Evolutionary conservation across 2,797 vertebrate species (phyloP).

Genomic region (Microctenopoma stevenorrisi): DNA sequence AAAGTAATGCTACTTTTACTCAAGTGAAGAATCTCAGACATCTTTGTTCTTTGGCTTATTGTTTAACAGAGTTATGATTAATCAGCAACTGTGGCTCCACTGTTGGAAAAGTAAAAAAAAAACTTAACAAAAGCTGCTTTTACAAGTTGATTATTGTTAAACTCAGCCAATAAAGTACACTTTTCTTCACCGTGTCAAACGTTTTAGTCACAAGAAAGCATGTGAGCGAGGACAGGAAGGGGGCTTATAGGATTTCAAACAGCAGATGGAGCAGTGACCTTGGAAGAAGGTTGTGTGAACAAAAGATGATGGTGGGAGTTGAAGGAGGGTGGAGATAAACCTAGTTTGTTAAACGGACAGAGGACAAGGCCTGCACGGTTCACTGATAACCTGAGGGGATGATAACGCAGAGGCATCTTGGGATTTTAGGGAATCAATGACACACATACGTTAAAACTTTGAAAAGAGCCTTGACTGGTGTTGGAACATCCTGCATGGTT

Average conservation of each 20-base stretch:
- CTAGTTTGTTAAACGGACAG: conserved; percentile 27
- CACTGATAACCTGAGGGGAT: conserved; percentile 35
- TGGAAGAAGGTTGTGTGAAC: conserved; percentile 70
- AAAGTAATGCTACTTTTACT: background rate
- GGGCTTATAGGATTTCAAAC: conserved; percentile 9
- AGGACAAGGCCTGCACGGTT: conserved; percentile 19
- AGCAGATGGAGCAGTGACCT: conserved; percentile 71
- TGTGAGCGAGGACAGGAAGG: background rate
- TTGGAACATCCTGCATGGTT: conserved; percentile 16
- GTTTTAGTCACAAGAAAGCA: no score
- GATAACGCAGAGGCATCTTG: background rate
- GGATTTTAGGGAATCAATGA: conserved; percentile 3
- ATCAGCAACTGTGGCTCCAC: background rate
- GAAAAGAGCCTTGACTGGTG: background rate
- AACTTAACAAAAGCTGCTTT: background rate
- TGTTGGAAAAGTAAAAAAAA: background rate
- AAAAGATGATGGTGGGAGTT: background rate
- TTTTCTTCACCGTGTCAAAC: conserved; percentile 9
- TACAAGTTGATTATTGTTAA: background rate
- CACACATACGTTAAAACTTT: background rate
- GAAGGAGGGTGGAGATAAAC: conserved; percentile 2
- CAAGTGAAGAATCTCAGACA: background rate
- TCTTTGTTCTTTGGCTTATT: background rate
- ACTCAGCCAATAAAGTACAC: background rate
- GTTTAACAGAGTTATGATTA: conserved; percentile 15